Evolutionary conservation across 2,113 vertebrate species (phyloP).

Genomic region (Chamaetylas fuelleborni): DNA sequence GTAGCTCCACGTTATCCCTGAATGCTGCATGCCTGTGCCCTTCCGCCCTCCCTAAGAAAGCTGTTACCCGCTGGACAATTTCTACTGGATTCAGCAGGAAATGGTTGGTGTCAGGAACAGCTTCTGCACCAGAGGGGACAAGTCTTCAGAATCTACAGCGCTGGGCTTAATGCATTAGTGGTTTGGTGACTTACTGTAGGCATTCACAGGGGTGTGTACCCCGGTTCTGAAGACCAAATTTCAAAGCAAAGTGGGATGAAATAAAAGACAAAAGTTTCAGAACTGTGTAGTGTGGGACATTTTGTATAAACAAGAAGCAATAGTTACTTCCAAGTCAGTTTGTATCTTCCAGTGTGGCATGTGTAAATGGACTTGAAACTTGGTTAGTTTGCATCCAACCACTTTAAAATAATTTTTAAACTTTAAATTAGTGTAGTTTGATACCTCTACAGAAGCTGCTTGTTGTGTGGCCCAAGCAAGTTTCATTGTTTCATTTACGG

Average conservation of each 20-base stretch:
- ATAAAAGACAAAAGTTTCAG: not conserved
- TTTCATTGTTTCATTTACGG: not conserved
- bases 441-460: not conserved
- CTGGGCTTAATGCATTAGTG: not conserved
- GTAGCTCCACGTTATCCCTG: fast-evolving
- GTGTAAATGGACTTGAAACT: not conserved
- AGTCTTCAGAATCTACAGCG: not conserved
- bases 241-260: not conserved
- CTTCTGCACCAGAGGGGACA: not conserved
- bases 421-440: not conserved
- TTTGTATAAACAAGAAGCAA: not conserved
- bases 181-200: not conserved
- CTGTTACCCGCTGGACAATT: not conserved
- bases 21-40: not conserved
- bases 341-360: not conserved
- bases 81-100: not conserved
- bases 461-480: not conserved
- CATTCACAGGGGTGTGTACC: fast-evolving
- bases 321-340: not conserved
- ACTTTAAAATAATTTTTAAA: not conserved
- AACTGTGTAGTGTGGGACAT: not conserved
- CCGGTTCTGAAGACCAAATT: not conserved
- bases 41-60: not conserved
- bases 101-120: not conserved
- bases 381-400: not conserved